phyloP scores from a whole-genome alignment of 2,888 invertebrate genomes.

The Tenthredo notha region DNA sequence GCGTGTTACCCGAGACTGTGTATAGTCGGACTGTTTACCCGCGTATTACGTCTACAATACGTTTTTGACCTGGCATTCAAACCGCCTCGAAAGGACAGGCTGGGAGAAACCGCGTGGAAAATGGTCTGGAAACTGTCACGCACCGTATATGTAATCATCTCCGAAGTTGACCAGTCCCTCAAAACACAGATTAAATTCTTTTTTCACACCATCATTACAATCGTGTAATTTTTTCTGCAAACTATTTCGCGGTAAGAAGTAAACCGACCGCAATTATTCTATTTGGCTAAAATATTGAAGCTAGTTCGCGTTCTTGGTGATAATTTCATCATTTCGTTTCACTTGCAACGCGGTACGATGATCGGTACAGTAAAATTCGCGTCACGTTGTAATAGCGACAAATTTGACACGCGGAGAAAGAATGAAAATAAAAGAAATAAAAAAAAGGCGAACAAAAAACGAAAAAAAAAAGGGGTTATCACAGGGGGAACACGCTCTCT shows the following conservation, averaged over 20 bases:
- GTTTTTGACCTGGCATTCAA: background rate
- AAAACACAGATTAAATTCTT: background rate
- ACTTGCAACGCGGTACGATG: background rate
- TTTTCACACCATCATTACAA: background rate
- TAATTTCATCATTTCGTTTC: conserved; percentile 3
- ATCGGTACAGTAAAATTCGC: conserved; percentile 3
- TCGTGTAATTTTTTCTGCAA: no score
- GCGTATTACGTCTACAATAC: conserved; percentile 2
- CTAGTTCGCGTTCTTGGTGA: background rate
- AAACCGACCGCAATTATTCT: background rate
- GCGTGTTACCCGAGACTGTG: background rate
- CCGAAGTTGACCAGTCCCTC: background rate
- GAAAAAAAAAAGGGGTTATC: conserved; percentile 24
- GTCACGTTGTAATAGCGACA: conserved; percentile 27
- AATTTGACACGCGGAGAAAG: conserved; percentile 46
- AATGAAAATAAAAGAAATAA: conserved; percentile 47
- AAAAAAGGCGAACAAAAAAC: conserved; percentile 23
- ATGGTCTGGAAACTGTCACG: conserved; percentile 10
- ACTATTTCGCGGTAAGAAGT: background rate
- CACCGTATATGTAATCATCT: conserved; percentile 3
- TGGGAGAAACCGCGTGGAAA: background rate
- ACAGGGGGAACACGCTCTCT: conserved; percentile 16
- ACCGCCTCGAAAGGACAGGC: conserved; percentile 4
- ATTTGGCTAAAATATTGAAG: background rate
- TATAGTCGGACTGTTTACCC: background rate